These are phyloP conservation scores for Drosophila borealis DNA, from an alignment of 2,888 invertebrate species.

Conservation along the genomic window DNA sequence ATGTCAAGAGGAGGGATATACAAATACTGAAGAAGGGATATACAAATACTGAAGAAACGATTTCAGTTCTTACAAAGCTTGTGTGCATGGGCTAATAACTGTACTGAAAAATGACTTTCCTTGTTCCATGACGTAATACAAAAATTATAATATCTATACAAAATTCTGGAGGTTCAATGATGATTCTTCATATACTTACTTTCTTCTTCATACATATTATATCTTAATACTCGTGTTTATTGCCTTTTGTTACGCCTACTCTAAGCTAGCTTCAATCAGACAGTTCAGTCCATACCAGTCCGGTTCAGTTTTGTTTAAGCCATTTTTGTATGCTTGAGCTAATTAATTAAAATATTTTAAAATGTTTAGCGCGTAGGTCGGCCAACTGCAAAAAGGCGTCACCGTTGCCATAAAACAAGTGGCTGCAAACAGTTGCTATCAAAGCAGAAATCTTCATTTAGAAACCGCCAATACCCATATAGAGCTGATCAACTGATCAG, in stretches of 20 bases:
- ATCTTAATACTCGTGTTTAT: slow-evolving; percentile 7
- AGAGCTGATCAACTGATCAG: slow-evolving; percentile 26
- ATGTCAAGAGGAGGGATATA: no score
- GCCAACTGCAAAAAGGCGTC: slow-evolving; percentile 65
- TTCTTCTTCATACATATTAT: slow-evolving; percentile 16
- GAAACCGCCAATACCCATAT: slow-evolving; percentile 52
- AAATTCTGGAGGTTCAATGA: no score
- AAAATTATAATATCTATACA: no score
- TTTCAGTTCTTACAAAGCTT: no score
- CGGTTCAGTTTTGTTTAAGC: slow-evolving; percentile 14
- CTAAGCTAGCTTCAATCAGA: slow-evolving; percentile 14
- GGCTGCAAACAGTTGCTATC: slow-evolving; percentile 45
- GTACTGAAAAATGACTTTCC: no score
- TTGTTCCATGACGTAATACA: no score
- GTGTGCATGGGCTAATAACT: no score
- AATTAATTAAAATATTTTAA: slow-evolving; percentile 64
- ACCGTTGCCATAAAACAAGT: slow-evolving; percentile 54
- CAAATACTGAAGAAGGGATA: no score
- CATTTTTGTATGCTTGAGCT: slow-evolving; percentile 39
- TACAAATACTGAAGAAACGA: no score
- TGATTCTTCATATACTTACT: not conserved
- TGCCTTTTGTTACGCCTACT: slow-evolving; percentile 31
- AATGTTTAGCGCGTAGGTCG: slow-evolving; percentile 44
- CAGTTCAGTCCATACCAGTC: slow-evolving; percentile 3
- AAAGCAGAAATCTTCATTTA: slow-evolving; percentile 56